Evolutionary conservation across 2,113 vertebrate species (phyloP).

Genomic region (Zootoca vivipara): DNA sequence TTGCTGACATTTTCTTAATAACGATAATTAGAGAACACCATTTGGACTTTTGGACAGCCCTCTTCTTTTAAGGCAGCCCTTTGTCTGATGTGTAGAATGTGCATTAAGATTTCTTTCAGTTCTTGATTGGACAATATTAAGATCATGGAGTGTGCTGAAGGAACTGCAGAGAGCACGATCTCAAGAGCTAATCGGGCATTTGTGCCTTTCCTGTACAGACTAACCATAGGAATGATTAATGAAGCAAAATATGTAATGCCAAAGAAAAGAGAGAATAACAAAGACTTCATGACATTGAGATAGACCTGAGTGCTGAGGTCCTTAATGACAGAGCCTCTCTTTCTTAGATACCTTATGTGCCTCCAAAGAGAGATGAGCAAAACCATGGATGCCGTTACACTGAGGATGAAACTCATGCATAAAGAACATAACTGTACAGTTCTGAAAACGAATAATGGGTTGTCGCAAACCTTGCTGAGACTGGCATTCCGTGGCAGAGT

Average conservation of each 20-base stretch:
- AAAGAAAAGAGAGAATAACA: slow-evolving; percentile 38
- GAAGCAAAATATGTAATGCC: slow-evolving; percentile 12
- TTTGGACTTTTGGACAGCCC: too few relatives aligned
- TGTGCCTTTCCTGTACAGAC: rapidly evolving
- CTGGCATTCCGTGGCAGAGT: too few relatives aligned
- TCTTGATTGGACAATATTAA: slow-evolving; percentile 46
- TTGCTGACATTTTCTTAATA: too few relatives aligned
- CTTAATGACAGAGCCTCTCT: neutral
- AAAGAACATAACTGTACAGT: neutral
- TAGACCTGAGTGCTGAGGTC: slow-evolving; percentile 31
- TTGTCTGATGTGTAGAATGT: neutral
- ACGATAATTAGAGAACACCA: too few relatives aligned
- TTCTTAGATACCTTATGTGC: neutral
- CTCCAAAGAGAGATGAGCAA: slow-evolving; percentile 43
- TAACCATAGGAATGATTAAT: rapidly evolving
- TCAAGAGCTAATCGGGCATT: slow-evolving; percentile 9
- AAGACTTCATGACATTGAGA: slow-evolving; percentile 24
- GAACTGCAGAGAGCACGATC: neutral
- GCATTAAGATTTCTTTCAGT: neutral
- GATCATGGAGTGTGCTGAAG: slow-evolving; percentile 25
- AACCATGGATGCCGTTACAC: slow-evolving; percentile 13
- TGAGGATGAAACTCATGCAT: slow-evolving; percentile 29
- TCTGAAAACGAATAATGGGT: neutral
- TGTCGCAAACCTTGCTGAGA: neutral
- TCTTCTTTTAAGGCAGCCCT: neutral